Evolutionary conservation across 1,140 invertebrate genomes (phyloP).

Genomic region (Laupala kohalensis): DNA sequence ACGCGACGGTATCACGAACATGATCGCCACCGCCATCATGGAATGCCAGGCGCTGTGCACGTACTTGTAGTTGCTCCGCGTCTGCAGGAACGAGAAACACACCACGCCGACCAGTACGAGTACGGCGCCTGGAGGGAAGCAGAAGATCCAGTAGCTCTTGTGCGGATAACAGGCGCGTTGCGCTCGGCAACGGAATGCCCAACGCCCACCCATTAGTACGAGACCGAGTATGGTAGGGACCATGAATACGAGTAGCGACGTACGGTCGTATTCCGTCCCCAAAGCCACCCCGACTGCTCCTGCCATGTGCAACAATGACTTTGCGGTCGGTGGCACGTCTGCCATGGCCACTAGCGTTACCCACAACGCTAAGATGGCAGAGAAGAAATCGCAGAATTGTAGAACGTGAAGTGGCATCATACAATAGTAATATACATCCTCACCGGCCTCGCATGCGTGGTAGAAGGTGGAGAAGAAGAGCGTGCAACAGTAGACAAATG

Average conservation of each 20-base stretch:
- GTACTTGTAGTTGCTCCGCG: slow-evolving; percentile 65
- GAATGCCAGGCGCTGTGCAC: slow-evolving; percentile 84
- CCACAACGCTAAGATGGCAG: slow-evolving; percentile 78
- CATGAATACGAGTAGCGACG: slow-evolving; percentile 66
- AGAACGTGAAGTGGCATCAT: slow-evolving; percentile 53
- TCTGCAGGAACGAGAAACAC: slow-evolving; percentile 75
- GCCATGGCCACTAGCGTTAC: slow-evolving; percentile 83
- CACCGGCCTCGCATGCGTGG: slow-evolving; percentile 61
- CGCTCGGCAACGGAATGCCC: slow-evolving; percentile 44
- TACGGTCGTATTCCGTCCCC: slow-evolving; percentile 69
- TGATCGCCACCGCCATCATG: slow-evolving; percentile 64
- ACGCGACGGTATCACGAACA: slow-evolving; percentile 56
- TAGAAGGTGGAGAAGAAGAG: slow-evolving; percentile 83
- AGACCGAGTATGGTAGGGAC: slow-evolving; percentile 58
- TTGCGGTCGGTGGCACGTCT: slow-evolving; percentile 46
- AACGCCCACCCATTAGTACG: slow-evolving; percentile 44
- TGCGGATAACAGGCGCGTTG: slow-evolving; percentile 31
- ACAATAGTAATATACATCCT: slow-evolving; percentile 50
- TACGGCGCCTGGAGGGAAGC: slow-evolving; percentile 56
- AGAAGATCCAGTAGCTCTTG: slow-evolving; percentile 39
- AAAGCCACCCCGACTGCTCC: slow-evolving; percentile 70
- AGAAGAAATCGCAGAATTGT: slow-evolving; percentile 86
- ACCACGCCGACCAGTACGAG: slow-evolving; percentile 60
- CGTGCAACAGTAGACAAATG: slow-evolving; percentile 66
- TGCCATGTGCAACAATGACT: slow-evolving; percentile 59